Conservation (phyloP, 2,113 vertebrate species). For the Cebidichthys violaceus region DNA sequence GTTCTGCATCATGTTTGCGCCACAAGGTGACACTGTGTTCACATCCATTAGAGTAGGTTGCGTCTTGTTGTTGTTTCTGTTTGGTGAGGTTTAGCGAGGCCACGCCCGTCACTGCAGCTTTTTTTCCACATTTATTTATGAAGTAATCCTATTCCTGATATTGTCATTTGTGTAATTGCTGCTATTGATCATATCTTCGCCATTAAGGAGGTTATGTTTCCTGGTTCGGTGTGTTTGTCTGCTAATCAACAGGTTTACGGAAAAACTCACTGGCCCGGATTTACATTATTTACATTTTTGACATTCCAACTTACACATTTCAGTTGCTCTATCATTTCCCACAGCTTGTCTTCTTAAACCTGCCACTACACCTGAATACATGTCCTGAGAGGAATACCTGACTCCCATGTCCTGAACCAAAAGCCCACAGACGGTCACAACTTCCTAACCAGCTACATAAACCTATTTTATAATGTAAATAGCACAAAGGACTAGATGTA, state of each 20-base stretch:
- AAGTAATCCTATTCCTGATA: neutral
- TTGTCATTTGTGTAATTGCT: neutral
- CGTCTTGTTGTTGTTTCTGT: neutral
- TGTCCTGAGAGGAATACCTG: neutral
- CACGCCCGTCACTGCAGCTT: neutral
- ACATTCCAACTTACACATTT: neutral
- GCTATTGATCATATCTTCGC: neutral
- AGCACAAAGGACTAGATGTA: neutral
- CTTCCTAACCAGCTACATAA: neutral
- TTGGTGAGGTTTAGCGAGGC: neutral
- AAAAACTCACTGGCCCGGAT: no score
- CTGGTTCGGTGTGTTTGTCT: neutral
- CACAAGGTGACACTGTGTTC: constrained; percentile 29
- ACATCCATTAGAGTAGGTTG: neutral
- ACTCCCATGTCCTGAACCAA: neutral
- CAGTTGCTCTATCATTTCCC: neutral
- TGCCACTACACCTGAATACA: neutral
- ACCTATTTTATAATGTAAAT: neutral
- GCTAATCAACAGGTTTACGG: neutral
- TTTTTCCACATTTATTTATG: neutral
- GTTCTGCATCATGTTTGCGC: neutral
- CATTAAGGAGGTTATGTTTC: neutral
- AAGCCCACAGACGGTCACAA: neutral
- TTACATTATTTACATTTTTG: neutral
- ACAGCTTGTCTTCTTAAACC: neutral